Base-by-base conservation (phyloP, 2,113 vertebrate genomes). In the Micromys minutus region DNA sequence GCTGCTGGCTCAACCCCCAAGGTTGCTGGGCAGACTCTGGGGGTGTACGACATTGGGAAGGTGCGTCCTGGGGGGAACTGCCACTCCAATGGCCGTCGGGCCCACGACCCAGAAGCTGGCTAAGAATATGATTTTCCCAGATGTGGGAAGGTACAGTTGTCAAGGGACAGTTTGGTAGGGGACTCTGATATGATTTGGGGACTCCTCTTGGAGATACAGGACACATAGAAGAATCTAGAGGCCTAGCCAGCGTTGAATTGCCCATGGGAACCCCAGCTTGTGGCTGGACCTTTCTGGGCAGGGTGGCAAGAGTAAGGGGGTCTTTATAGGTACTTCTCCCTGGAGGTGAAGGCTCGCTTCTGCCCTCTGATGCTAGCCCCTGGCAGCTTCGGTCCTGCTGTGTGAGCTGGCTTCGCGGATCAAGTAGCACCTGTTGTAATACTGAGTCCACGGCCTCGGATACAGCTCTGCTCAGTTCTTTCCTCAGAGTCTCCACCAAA, bases 381-480 rank as follows among this genome's bases (percentile, higher is more conserved):
- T 1, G 90, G 86, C 89, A 79, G 42, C 83, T 91, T 57, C 10
- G 0, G 11, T 50, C 86, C 67, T 94, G 85, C 90, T 94, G 97
- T 77, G 96, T 83, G 67, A 93, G 96, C 17, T 96, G 98, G 87
- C 97, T 97, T 13, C 98, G 97, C 12, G 97, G 95, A 72, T 98
- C 98, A 26, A 97, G 16, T 94, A 99, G 98, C 77, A 98, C 81
- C 93, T 98, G 99, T 94, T 98, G 98, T 95, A 99, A 98, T 74
- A 99, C 99, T 0, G 98, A 98, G 92, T 99, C 99, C 88, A 99
- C 98, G n/a, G 99, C 99, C 79, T 97, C 98, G 69, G 98, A 99
- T 1, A 99, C 98, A 7, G 98, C 99, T 42, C 96, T 98, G 3
- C 98, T 98, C 93, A 99, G 97, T 97, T 99, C 99, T 0, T 98